phyloP scores from a whole-genome alignment of 2,888 invertebrate species.

The Biston betularia region DNA sequence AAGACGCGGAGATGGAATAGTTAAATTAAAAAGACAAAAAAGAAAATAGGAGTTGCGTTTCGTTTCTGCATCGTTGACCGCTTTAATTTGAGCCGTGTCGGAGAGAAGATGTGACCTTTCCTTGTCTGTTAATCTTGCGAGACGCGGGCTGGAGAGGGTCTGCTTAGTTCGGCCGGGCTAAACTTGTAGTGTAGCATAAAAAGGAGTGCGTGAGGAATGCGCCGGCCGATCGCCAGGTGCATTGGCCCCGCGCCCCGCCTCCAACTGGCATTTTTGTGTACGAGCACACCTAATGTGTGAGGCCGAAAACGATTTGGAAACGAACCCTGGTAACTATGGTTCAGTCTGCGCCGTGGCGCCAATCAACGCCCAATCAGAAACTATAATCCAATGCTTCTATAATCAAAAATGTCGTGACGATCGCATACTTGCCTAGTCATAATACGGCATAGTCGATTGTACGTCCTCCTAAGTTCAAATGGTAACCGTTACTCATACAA shows the following conservation, averaged over 20 bases:
- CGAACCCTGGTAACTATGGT: constrained; percentile 46
- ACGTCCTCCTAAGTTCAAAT: constrained; percentile 61
- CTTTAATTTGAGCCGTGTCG: constrained; percentile 52
- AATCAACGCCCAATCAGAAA: constrained; percentile 43
- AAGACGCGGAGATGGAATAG: constrained; percentile 70
- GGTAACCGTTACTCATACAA: constrained; percentile 79
- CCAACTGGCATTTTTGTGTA: constrained; percentile 78
- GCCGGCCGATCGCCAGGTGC: constrained; percentile 80
- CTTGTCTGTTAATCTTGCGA: constrained; percentile 54
- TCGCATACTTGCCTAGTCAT: constrained; percentile 48
- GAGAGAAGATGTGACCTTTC: constrained; percentile 57
- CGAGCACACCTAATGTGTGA: constrained; percentile 70
- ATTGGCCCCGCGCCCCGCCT: constrained; percentile 80
- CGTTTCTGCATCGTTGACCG: constrained; percentile 63
- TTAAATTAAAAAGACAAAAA: constrained; percentile 58
- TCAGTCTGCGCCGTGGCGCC: constrained; percentile 44
- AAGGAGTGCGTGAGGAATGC: constrained; percentile 85
- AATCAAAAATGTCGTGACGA: constrained; percentile 31
- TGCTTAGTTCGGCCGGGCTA: constrained; percentile 68
- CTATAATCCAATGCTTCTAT: constrained; percentile 2
- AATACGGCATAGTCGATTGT: constrained; percentile 55
- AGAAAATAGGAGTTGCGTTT: constrained; percentile 68
- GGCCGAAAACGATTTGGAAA: constrained; percentile 65
- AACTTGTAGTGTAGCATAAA: constrained; percentile 78
- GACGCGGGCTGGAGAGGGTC: constrained; percentile 55